These are phyloP conservation scores for Heliangelus exortis DNA, from an alignment of 2,797 vertebrate species.

Conservation along the genomic window DNA sequence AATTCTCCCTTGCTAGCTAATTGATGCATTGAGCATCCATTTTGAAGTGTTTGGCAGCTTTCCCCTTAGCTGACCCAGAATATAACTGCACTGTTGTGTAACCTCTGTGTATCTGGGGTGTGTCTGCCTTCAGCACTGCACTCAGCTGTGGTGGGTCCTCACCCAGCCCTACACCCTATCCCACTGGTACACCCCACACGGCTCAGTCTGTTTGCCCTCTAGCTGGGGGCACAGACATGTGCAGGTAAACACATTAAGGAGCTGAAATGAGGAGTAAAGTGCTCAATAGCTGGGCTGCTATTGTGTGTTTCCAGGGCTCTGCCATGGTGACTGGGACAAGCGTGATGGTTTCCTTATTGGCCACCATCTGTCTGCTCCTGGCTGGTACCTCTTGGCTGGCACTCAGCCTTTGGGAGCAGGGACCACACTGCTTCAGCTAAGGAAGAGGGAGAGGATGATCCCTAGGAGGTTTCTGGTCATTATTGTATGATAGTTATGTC, in stretches of 20 bases:
- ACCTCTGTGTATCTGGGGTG: neutral
- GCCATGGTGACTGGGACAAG: neutral
- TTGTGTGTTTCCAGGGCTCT: neutral
- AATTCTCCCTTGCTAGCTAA: neutral
- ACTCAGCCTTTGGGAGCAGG: neutral
- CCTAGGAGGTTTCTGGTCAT: neutral
- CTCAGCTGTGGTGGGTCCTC: neutral
- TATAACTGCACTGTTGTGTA: neutral
- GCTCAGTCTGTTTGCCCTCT: fast-evolving
- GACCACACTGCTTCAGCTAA: fast-evolving
- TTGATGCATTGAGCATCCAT: neutral
- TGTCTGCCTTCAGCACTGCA: neutral
- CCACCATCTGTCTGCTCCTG: conserved; percentile 45
- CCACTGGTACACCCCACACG: neutral
- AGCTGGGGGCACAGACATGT: neutral
- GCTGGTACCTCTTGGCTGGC: neutral
- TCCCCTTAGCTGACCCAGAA: neutral
- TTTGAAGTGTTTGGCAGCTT: neutral
- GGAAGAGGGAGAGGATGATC: neutral
- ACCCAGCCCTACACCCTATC: fast-evolving
- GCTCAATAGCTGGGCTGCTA: neutral
- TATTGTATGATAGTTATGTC: neutral
- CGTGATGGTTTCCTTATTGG: conserved; percentile 42
- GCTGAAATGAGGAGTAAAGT: neutral
- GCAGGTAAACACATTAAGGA: neutral